Conservation (phyloP, 2,797 vertebrate species). For the Alauda arvensis region DNA sequence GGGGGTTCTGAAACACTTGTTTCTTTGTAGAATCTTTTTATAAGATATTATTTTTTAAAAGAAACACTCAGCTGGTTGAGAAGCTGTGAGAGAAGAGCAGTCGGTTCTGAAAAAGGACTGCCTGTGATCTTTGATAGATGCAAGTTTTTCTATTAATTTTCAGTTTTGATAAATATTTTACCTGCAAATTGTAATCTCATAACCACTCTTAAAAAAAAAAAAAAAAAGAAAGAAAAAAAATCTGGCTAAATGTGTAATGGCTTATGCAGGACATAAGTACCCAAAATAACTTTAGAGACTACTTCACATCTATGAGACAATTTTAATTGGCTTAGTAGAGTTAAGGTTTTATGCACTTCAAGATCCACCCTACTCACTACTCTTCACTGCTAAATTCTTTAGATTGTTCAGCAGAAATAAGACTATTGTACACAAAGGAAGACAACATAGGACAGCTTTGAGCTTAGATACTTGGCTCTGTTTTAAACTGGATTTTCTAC, state of each 20-base stretch:
- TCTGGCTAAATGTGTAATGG: constrained; percentile 40
- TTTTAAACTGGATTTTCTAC: constrained; percentile 60
- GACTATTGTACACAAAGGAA: not conserved
- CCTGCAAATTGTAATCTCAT: constrained; percentile 38
- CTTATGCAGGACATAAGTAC: constrained; percentile 78
- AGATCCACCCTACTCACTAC: not conserved
- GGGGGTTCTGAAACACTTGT: constrained; percentile 53
- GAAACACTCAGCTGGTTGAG: constrained; percentile 72
- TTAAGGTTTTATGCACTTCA: constrained; percentile 22
- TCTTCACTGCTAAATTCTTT: constrained; percentile 11
- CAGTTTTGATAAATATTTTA: constrained; percentile 61
- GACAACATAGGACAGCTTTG: not conserved
- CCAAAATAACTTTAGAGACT: constrained; percentile 41
- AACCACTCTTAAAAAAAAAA: constrained; percentile 67
- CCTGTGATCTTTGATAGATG: constrained; percentile 59
- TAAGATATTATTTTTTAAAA: constrained; percentile 66
- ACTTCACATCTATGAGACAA: not conserved
- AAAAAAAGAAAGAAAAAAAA: not conserved
- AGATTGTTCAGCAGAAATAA: not conserved
- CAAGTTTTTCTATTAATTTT: constrained; percentile 60
- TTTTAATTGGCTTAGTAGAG: constrained; percentile 23
- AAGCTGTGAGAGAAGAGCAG: constrained; percentile 69
- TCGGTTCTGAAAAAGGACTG: constrained; percentile 47
- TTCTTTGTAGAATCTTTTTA: constrained; percentile 64
- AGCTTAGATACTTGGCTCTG: constrained; percentile 22